Evolutionary conservation across 2,113 vertebrate genomes (phyloP).

Genomic region (Actenoides lindsayi): DNA sequence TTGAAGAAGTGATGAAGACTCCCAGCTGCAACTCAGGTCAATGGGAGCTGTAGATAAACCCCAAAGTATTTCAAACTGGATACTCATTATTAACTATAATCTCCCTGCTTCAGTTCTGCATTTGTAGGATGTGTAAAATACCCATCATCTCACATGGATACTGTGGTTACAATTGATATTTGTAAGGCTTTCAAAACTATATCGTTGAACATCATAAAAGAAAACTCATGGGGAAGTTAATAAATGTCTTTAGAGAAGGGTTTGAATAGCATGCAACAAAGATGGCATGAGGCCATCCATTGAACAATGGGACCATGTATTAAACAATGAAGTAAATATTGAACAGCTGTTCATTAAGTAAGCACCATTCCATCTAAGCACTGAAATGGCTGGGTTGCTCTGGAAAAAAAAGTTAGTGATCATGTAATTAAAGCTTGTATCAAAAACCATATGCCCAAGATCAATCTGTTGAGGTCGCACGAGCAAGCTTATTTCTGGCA

Average conservation of each 20-base stretch:
- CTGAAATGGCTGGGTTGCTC: not conserved
- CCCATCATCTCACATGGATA: not conserved
- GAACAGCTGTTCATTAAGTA: slow-evolving; percentile 57
- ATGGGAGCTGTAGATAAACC: not conserved
- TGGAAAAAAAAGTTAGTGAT: not conserved
- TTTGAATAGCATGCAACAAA: slow-evolving; percentile 47
- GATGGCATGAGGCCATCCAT: slow-evolving; percentile 47
- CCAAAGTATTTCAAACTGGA: not conserved
- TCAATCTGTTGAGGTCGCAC: not conserved
- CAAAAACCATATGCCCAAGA: not conserved
- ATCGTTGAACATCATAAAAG: not conserved
- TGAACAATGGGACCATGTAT: slow-evolving; percentile 28
- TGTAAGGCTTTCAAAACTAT: slow-evolving; percentile 14
- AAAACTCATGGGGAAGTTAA: slow-evolving; percentile 16
- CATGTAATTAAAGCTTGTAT: not conserved
- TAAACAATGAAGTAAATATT: slow-evolving; percentile 59
- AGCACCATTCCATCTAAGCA: not conserved
- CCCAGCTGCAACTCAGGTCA: not conserved
- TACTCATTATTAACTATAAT: not conserved
- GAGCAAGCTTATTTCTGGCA: not conserved
- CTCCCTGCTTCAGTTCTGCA: not conserved
- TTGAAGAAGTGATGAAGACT: not conserved
- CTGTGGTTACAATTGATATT: slow-evolving; percentile 10
- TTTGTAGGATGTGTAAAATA: not conserved
- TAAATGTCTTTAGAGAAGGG: not conserved